These are phyloP conservation scores for Antechinus flavipes DNA, from an alignment of 2,113 vertebrate species.

Conservation along the genomic window DNA sequence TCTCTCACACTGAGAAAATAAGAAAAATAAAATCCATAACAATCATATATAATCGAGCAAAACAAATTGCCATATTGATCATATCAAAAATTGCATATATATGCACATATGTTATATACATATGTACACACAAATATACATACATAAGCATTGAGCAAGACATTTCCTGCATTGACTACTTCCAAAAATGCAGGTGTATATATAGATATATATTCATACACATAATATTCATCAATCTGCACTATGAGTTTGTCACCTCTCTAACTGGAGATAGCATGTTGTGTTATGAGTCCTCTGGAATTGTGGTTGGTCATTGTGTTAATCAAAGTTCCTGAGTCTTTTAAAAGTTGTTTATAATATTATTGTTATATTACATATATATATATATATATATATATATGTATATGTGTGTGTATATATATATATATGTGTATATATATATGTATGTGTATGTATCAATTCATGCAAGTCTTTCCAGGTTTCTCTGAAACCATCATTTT, in stretches of 20 bases:
- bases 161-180: background rate
- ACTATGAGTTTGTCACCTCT: background rate
- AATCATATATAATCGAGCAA: background rate
- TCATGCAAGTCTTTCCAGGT: background rate
- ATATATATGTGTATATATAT: background rate
- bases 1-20: background rate
- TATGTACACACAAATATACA: background rate
- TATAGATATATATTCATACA: background rate
- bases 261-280: background rate
- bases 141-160: background rate
- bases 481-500: background rate
- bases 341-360: background rate
- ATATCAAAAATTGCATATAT: background rate
- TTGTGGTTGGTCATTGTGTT: background rate
- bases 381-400: too few relatives aligned
- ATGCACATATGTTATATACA: background rate
- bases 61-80: background rate
- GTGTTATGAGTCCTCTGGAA: background rate
- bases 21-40: background rate
- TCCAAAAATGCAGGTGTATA: background rate
- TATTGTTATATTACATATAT: background rate
- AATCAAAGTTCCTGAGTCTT: background rate
- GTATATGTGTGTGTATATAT: too few relatives aligned
- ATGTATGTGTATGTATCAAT: background rate
- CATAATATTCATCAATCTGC: background rate